Evolutionary conservation across 2,888 invertebrate genomes (phyloP).

Genomic region (Mesopsocus fuscifrons): DNA sequence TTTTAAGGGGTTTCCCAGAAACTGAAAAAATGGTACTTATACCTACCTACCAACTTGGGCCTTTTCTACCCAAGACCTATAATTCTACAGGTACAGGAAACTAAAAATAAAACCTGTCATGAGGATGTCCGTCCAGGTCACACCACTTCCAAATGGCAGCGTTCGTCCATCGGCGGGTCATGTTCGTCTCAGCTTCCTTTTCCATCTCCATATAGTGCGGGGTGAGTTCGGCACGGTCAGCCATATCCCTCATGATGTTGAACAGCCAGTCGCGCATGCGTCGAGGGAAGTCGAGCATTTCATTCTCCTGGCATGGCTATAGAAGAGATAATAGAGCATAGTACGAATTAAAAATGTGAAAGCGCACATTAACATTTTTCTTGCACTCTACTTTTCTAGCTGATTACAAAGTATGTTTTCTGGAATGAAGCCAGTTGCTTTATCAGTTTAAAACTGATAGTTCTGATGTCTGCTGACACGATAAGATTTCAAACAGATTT

Average conservation of each 20-base stretch:
- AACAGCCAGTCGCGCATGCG: constrained; percentile 98
- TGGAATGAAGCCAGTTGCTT: too few relatives aligned
- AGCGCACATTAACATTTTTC: not conserved
- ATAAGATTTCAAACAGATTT: too few relatives aligned
- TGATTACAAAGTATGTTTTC: not conserved
- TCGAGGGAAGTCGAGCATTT: constrained; percentile 86
- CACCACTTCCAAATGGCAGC: constrained; percentile 99
- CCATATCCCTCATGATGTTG: constrained; percentile 90
- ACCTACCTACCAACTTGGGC: too few relatives aligned
- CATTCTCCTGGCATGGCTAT: constrained; percentile 60
- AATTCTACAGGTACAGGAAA: too few relatives aligned
- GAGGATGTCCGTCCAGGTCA: constrained; percentile 83
- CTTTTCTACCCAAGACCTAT: too few relatives aligned
- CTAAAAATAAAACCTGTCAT: too few relatives aligned
- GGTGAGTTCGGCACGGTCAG: constrained; percentile 66
- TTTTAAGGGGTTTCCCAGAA: too few relatives aligned
- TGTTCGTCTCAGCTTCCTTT: constrained; percentile 71
- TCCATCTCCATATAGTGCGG: constrained; percentile 72
- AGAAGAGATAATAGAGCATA: constrained; percentile 11
- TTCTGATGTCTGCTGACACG: too few relatives aligned
- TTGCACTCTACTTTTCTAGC: constrained; percentile 5
- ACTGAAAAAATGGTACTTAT: too few relatives aligned
- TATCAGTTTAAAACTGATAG: too few relatives aligned
- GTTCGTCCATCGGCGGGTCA: constrained; percentile 69
- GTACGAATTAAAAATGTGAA: constrained; percentile 9